Evolutionary conservation across 2,113 vertebrate species (phyloP).

Genomic region (Bubo blakistoni): DNA sequence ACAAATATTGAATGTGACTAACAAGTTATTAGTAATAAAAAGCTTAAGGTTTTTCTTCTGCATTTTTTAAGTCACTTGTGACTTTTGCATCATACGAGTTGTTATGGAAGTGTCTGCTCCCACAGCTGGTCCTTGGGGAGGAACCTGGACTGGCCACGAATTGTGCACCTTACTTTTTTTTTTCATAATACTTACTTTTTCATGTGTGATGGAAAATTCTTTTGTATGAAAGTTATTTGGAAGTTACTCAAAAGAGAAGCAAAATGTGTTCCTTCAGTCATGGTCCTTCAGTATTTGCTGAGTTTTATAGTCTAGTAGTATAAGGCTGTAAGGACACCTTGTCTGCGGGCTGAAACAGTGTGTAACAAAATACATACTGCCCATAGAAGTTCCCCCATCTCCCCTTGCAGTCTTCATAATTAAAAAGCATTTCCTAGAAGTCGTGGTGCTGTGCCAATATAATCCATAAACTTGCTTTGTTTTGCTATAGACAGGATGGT

Average conservation of each 20-base stretch:
- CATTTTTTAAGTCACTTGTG: background rate
- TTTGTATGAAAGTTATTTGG: background rate
- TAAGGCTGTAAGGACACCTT: background rate
- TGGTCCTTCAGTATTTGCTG: background rate
- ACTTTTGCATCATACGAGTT: background rate
- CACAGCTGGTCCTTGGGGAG: background rate
- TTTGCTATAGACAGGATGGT: background rate
- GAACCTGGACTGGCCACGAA: background rate
- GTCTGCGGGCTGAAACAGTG: conserved; percentile 41
- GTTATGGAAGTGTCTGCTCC: background rate
- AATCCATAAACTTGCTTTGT: conserved; percentile 27
- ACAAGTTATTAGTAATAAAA: background rate
- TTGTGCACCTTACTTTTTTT: background rate
- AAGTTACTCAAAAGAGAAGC: background rate
- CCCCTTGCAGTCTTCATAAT: conserved; percentile 21
- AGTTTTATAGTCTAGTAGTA: background rate
- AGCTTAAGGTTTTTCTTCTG: background rate
- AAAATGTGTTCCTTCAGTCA: background rate
- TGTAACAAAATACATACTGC: background rate
- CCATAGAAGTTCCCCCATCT: background rate
- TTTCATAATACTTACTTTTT: background rate
- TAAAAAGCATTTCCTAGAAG: conserved; percentile 53
- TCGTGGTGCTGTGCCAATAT: background rate
- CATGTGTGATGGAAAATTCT: background rate
- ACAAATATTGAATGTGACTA: background rate